phyloP scores from a whole-genome alignment of 2,113 vertebrate species.

The Diadophis punctatus region DNA sequence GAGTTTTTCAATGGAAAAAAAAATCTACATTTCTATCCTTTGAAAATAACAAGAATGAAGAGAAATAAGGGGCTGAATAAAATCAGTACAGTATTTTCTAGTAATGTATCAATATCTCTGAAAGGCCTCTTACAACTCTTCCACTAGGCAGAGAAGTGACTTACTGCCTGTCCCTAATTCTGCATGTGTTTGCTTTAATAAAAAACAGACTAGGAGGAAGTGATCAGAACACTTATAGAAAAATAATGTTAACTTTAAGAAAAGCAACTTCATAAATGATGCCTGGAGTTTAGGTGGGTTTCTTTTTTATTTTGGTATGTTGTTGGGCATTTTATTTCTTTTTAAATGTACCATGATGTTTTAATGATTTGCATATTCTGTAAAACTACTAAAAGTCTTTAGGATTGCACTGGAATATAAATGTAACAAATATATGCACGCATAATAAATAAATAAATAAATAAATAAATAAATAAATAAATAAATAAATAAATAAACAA shows the following conservation, averaged over 20 bases:
- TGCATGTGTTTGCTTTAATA: background rate
- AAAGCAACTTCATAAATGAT: background rate
- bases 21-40: background rate
- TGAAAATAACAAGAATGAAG: too few species aligned
- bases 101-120: too few species aligned
- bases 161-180: background rate
- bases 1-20: background rate
- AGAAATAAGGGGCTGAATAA: too few species aligned
- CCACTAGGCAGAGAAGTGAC: background rate
- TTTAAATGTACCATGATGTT: background rate
- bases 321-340: too few species aligned
- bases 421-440: background rate
- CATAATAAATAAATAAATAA: too few species aligned
- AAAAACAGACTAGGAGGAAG: too few species aligned
- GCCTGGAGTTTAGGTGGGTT: background rate
- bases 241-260: background rate
- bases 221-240: background rate
- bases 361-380: background rate
- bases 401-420: background rate
- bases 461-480: too few species aligned
- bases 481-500: background rate
- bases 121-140: background rate
- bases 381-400: background rate
- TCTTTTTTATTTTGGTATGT: too few species aligned
- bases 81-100: too few species aligned